Evolutionary conservation across 2,113 vertebrate genomes (phyloP).

Genomic region (Caranx melampygus): DNA sequence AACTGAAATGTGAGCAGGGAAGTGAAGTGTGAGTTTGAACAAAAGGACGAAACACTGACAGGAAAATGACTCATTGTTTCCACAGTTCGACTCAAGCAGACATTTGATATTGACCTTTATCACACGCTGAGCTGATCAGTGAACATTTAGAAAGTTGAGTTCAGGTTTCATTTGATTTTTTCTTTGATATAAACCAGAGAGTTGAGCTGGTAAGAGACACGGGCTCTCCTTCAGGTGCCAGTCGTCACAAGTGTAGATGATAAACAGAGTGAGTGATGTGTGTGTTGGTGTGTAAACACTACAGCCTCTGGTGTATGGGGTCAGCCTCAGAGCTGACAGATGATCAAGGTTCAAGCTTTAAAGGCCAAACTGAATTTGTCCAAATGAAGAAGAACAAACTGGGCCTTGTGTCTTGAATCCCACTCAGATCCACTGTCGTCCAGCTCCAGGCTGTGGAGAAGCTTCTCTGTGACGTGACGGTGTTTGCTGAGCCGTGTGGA

Average conservation of each 20-base stretch:
- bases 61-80: neutral
- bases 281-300: neutral
- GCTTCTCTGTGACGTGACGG: no score
- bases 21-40: neutral
- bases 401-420: no score
- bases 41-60: neutral
- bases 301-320: no score
- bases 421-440: no score
- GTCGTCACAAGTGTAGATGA: neutral
- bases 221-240: neutral
- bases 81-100: neutral
- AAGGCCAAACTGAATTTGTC: neutral
- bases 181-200: no score
- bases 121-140: no score
- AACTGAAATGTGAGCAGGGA: slow-evolving; percentile 1
- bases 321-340: neutral
- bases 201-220: no score
- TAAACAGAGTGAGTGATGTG: neutral
- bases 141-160: no score
- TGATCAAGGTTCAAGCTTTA: neutral
- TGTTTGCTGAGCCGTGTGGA: no score
- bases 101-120: no score
- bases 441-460: no score
- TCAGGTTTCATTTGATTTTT: no score
- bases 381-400: neutral